Conservation (phyloP, 2,113 vertebrate species). For the Piliocolobus tephrosceles region DNA sequence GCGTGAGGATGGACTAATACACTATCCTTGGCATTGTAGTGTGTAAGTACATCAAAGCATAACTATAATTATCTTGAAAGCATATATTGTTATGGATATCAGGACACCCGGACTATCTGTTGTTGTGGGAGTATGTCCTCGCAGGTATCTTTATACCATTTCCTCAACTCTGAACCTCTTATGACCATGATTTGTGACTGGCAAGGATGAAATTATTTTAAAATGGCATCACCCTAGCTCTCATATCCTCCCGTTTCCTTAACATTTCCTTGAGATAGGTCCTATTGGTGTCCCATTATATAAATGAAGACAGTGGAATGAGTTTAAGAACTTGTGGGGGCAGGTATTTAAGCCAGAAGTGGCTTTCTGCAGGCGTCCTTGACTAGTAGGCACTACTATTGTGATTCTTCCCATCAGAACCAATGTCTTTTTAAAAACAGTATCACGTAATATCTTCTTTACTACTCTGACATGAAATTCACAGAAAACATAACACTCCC, state of each 20-base stretch:
- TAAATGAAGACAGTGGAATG: background rate
- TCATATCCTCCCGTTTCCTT: background rate
- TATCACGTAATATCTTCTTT: background rate
- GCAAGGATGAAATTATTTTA: too few relatives aligned
- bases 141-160: too few relatives aligned
- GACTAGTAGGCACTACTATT: background rate
- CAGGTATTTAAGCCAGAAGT: background rate
- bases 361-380: background rate
- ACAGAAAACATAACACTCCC: background rate
- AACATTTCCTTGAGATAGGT: background rate
- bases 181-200: too few relatives aligned
- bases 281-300: background rate
- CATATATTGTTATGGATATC: too few relatives aligned
- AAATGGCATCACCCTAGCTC: too few relatives aligned
- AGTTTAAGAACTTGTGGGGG: background rate
- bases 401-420: background rate
- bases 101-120: too few relatives aligned
- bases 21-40: too few relatives aligned
- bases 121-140: too few relatives aligned
- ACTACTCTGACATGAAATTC: slow-evolving; percentile 26
- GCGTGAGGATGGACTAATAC: too few relatives aligned
- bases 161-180: too few relatives aligned
- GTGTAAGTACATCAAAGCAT: too few relatives aligned
- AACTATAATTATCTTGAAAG: too few relatives aligned
- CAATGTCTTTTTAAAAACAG: background rate